Evolutionary conservation across 2,888 invertebrate species (phyloP), one percentile per base, ranked within the genome.

Genomic region (Aleiodes alternator): DNA sequence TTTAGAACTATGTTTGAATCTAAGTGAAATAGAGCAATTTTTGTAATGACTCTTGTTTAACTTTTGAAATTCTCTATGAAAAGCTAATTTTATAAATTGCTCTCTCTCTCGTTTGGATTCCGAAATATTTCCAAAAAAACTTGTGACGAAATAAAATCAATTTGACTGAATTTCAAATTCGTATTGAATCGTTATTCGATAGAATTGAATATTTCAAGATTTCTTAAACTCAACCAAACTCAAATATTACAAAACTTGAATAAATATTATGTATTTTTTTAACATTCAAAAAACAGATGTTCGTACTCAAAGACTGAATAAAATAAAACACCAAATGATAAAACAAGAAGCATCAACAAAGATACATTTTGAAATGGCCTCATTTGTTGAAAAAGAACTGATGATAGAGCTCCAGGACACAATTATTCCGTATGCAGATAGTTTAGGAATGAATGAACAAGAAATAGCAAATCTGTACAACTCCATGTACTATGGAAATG

Each of bases 361-460:
- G 80, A 91, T 95, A 61, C 96, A 96, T 87, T 96, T 96, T 87
- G 96, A 96, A 89, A 94, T 96, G 95, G 96, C 96, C 4, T 96
- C 96, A 68, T 96, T 95, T 83, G 94, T 94, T 0, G 96, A 96
- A 85, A 90, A 93, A 71, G 91, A 92, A 59, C 90, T 96, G 9
- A 88, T 96, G 9, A 90, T 91, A 72, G 93, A 95, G 64, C 88
- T 96, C 0, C 92, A 93, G 0, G 91, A 93, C 4, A 91, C 92
- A 81, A 92, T 96, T 0, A 90, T 96, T 77, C 95, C 95, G 0
- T 94, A 92, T 84, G 92, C 94, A 0, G 95, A 96, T 86, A 96
- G 96, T 0, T 90, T 96, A 4, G 96, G 96, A 3, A 96, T 96
- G 96, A 96, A 96, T 85, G 96, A 96, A 86, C 96, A 96, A 89